Base-by-base conservation (phyloP, 2,888 invertebrate genomes). In the Drosophila histrio region DNA sequence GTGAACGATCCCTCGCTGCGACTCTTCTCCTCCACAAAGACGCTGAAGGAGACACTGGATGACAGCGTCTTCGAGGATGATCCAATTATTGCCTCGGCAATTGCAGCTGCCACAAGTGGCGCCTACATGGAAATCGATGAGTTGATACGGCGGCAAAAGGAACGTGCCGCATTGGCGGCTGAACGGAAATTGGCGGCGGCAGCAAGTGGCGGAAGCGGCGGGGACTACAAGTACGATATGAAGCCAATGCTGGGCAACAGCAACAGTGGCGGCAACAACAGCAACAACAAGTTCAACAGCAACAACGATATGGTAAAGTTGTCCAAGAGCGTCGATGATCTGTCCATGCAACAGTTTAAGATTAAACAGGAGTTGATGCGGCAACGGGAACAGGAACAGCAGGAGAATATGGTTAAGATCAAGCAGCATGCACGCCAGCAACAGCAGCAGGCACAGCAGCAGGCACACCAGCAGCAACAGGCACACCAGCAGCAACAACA, bases 1-100 rank as follows among this genome's bases (percentile, higher is more conserved):
- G 92, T 92, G 7, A 92, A 92, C 72, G 92, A 92, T 88, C 92
- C 92, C n/a, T 92, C 92, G 34, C 67, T 92, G 70, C 89, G 92
- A 11, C 82, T 92, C 13, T 92, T 92, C 81, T 92, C 92, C 19
- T 92, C 92, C 17, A 92, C 92, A 7, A 92, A 92, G 84, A 92
- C 92, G 0, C 82, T 92, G 1, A 91, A 90, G 64, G 92, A 92
- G 81, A 91, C 92, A 3, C 88, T 92, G 13, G 92, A 92, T 49
- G 92, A 92, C 74, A 92, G 91, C 57, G 91, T 92, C 19, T 91
- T 92, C 52, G 92, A 92, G 82, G 92, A 92, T 56, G 92, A 92
- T 83, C 92, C 92, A n/a, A 90, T 92, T 44, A 91, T 92, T 56
- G 91, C 91, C 2, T 91, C 92, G 28, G 92, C 92, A 46, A 91